These are phyloP conservation scores for Apeira syringaria DNA, from an alignment of 2,888 invertebrate species.

Conservation along the genomic window DNA sequence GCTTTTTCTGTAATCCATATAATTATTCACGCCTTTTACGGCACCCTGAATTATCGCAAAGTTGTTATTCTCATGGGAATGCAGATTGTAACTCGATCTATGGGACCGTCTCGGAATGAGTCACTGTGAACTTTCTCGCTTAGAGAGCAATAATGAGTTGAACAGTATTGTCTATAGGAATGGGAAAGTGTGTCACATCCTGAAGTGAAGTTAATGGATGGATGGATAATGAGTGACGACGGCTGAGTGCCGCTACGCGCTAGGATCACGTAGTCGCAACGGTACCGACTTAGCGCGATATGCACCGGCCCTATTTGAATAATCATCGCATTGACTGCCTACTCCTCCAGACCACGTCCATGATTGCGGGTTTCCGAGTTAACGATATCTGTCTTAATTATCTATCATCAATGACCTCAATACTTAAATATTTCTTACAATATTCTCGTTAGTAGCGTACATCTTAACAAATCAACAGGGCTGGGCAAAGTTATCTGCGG, in stretches of 20 bases:
- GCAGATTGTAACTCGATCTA: conserved; percentile 24
- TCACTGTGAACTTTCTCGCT: conserved; percentile 30
- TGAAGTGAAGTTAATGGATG: conserved; percentile 61
- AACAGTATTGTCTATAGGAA: conserved; percentile 40
- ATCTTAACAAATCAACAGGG: too few species aligned
- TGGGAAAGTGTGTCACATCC: conserved; percentile 68
- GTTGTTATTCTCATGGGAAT: conserved; percentile 54
- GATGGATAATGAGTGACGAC: conserved; percentile 59
- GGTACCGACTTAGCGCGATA: conserved; percentile 50
- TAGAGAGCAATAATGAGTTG: conserved; percentile 37
- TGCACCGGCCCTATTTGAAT: conserved; percentile 68
- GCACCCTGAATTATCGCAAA: conserved; percentile 58
- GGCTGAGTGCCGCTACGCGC: conserved; percentile 54
- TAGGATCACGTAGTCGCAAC: conserved; percentile 72
- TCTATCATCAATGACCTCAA: conserved; percentile 16
- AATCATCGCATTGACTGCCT: conserved; percentile 54
- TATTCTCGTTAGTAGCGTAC: too few species aligned
- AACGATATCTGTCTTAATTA: conserved; percentile 37
- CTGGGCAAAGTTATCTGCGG: too few species aligned
- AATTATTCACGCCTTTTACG: conserved; percentile 76
- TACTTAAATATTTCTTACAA: conserved; percentile 5
- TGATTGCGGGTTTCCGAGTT: conserved; percentile 46
- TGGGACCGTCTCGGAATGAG: conserved; percentile 19
- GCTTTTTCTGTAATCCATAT: conserved; percentile 64
- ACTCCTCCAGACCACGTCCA: conserved; percentile 39